phyloP scores from a whole-genome alignment of 1,140 invertebrate genomes.

The Delia radicum region DNA sequence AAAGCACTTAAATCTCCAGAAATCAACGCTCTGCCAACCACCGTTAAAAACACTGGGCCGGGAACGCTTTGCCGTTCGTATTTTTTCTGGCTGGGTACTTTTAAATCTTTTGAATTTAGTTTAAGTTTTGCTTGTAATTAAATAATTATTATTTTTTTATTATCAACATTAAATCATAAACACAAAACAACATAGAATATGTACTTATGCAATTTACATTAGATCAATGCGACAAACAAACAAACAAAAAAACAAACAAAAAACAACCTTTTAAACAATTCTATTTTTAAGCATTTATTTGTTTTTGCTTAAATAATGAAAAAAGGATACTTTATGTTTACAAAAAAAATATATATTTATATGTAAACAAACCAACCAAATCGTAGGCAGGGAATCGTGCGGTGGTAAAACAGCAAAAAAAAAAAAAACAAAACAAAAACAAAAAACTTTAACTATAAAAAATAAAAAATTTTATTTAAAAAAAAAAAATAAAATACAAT shows the following conservation, averaged over 20 bases:
- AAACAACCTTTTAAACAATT: neutral
- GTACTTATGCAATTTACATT: slow-evolving; percentile 4
- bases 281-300: neutral
- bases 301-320: neutral
- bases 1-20: no score
- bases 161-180: no score
- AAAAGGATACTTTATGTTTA: slow-evolving; percentile 11
- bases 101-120: no score
- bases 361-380: slow-evolving; percentile 17
- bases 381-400: slow-evolving; percentile 21
- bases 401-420: slow-evolving; percentile 17
- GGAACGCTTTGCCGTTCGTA: no score
- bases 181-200: neutral
- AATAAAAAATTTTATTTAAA: neutral
- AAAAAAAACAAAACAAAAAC: neutral
- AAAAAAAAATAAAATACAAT: neutral
- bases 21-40: no score
- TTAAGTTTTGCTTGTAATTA: no score
- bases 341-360: slow-evolving; percentile 10
- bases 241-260: neutral
- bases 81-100: no score
- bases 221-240: neutral
- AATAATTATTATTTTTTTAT: no score
- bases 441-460: no score
- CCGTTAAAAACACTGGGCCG: no score